Base-by-base conservation (phyloP, 1,140 invertebrate genomes). In the Drosophila chauvacae region DNA sequence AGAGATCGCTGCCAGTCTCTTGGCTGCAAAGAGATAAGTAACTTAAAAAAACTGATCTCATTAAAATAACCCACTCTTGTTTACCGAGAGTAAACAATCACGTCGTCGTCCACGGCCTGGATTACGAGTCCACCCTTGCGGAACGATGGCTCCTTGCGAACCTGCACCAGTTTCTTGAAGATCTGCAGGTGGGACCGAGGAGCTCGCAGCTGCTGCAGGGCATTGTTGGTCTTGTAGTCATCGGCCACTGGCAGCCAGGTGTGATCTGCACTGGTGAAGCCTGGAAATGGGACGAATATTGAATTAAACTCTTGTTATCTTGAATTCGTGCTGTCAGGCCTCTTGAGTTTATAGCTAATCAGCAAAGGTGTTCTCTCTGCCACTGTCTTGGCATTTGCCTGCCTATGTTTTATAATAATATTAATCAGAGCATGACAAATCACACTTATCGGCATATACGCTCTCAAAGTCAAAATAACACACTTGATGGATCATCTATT, bases 201-300 rank as follows among this genome's bases (percentile, higher is more conserved):
- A 28, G 82, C 86, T 11, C 81, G 70, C 42, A 84, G 48, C 85
- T 95, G 94, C 39, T 71, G 82, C 55, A 93, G 69, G 0, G 95
- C 94, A 80, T 95, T 95, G 33, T 92, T 77, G 0, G 75, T 78
- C 33, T 73, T 77, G 63, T 95, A 95, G 70, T 94, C 93, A 4
- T 93, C 76, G 62, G 95, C 92, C 3, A 96, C 92, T 3, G 96
- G 96, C 9, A 97, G 90, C 96, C 96, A 97, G 2, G 96, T 95
- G 9, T 88, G 93, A 13, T 93, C 90, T 37, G 91, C 94, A 11
- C 91, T 94, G 0, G 95, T 95, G 77, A 96, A 96, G 18, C 84
- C 84, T 87, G 13, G 2, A 1, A 20, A n/a, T 75, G 45, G 37
- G 33, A 2, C 3, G 7, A 11, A 4, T 11, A 58, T 14, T 13